These are phyloP conservation scores for Antrozous pallidus DNA, from an alignment of 2,797 vertebrate genomes.

Conservation along the genomic window DNA sequence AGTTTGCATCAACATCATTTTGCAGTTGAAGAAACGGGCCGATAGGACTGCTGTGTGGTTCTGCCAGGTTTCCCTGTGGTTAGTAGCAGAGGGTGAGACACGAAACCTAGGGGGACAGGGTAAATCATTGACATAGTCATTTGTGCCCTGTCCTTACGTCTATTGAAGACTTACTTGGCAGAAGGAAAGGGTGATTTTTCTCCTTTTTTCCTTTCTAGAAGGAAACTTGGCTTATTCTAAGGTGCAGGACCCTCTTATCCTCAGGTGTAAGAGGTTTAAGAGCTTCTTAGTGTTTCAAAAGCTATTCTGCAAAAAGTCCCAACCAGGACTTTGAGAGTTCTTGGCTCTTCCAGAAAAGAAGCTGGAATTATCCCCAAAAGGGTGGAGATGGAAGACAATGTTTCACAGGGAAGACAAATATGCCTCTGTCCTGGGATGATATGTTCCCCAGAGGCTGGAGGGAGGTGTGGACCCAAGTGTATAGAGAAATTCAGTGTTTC, in stretches of 20 bases:
- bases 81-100: not conserved
- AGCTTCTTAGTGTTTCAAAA: not conserved
- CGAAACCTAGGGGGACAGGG: not conserved
- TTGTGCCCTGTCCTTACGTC: not conserved
- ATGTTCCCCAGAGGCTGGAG: not conserved
- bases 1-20: not conserved
- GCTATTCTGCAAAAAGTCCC: not conserved
- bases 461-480: not conserved
- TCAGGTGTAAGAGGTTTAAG: not conserved
- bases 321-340: not conserved
- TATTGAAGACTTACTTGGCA: not conserved
- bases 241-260: not conserved
- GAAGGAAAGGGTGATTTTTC: not conserved
- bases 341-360: slow-evolving; percentile 4
- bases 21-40: not conserved
- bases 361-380: not conserved
- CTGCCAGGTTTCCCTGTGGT: not conserved
- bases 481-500: not conserved
- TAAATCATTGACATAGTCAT: not conserved
- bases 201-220: not conserved
- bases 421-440: not conserved
- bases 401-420: not conserved
- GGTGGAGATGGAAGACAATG: not conserved
- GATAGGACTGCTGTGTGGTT: not conserved
- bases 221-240: not conserved